Evolutionary conservation across 2,113 vertebrate species (phyloP).

Genomic region (Crotalus horridus): DNA sequence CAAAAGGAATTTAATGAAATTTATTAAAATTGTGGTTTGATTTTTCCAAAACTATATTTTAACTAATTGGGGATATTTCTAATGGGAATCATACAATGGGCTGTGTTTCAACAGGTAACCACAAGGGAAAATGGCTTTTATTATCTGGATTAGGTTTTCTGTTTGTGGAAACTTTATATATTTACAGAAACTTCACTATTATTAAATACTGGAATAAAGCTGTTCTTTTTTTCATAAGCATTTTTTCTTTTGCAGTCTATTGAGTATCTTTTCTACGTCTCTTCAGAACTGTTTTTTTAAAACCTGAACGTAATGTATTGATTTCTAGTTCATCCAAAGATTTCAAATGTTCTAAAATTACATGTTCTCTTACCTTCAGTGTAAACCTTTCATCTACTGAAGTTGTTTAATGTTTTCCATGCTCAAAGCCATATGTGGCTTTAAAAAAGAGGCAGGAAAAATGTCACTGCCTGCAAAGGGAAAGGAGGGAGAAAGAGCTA

Average conservation of each 20-base stretch:
- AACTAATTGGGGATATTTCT: conserved; percentile 50
- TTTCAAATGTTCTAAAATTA: conserved; percentile 9
- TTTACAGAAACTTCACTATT: background rate
- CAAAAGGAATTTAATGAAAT: background rate
- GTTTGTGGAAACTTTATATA: conserved; percentile 4
- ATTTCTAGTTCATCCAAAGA: conserved; percentile 31
- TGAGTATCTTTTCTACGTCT: background rate
- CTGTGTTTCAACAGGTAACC: background rate
- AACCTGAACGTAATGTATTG: background rate
- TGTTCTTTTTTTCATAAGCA: conserved; percentile 18
- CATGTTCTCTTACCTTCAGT: background rate
- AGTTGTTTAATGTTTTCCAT: background rate
- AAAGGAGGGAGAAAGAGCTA: background rate
- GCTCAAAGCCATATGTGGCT: background rate
- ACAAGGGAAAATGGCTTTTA: background rate
- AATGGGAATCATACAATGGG: background rate
- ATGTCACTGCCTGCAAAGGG: background rate
- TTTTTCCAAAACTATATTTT: conserved; percentile 33
- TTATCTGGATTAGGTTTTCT: conserved; percentile 16
- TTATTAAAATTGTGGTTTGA: conserved; percentile 19
- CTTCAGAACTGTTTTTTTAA: background rate
- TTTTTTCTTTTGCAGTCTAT: background rate
- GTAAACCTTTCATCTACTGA: background rate
- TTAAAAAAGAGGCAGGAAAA: background rate
- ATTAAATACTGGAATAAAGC: conserved; percentile 27